phyloP scores from a whole-genome alignment of 2,797 vertebrate genomes.

The Sebastes hubbsi region DNA sequence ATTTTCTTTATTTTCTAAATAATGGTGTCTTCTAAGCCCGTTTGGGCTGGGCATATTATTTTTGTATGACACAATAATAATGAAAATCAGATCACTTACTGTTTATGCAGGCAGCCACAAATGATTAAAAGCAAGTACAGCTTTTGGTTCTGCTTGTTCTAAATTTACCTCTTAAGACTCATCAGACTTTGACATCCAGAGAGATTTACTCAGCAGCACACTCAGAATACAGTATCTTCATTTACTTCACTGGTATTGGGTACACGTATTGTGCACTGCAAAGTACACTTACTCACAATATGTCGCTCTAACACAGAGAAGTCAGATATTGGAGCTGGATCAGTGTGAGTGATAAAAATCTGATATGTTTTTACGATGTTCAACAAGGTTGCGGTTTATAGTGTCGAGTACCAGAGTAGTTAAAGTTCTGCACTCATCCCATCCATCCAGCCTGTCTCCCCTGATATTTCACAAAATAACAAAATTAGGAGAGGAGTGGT shows the following conservation, averaged over 20 bases:
- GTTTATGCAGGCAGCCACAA: not conserved
- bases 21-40: too few relatives aligned
- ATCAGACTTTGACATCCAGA: slow-evolving; percentile 3
- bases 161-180: slow-evolving; percentile 32
- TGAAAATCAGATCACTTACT: not conserved
- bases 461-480: not conserved
- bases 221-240: not conserved
- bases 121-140: not conserved
- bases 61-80: too few relatives aligned
- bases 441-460: not conserved
- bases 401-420: not conserved
- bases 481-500: not conserved
- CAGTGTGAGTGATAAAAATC: not conserved
- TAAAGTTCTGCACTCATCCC: not conserved
- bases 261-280: not conserved
- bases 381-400: not conserved
- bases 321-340: not conserved
- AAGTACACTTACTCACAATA: not conserved
- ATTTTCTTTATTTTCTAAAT: too few relatives aligned
- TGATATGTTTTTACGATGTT: not conserved
- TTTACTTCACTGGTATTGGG: not conserved
- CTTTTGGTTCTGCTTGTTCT: slow-evolving; percentile 9
- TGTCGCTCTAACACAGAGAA: not conserved
- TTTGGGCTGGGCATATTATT: too few relatives aligned
- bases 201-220: slow-evolving; percentile 6